Evolutionary conservation across 2,888 invertebrate genomes (phyloP), one percentile per base, ranked within the genome.

Genomic region (Drosophila sordidula): DNA sequence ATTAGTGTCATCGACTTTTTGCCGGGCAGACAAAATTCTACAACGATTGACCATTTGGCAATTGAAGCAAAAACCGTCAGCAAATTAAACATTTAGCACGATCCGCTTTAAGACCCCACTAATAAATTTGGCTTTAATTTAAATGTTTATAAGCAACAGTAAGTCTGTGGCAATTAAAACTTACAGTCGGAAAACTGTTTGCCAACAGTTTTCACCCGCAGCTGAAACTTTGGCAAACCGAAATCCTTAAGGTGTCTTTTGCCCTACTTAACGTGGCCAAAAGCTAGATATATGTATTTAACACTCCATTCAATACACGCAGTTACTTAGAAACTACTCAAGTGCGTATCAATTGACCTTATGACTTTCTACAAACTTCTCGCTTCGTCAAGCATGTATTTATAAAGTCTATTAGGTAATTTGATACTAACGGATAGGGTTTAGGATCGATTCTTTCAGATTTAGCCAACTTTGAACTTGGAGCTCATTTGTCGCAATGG

Each of bases 1-100:
- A 85, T 85, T 89, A 85, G 80, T 87, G 85, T 87, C 84, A 85
- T 73, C 75, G 87, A 70, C 85, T 75, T 61, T 58, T 75, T 56
- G 70, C 55, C 39, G 34, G 14, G 32, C 56, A 25, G 0, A 18
- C 29, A 38, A 32, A 22, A 38, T 78, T 59, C 69, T 45, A 71
- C 55, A 54, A 63, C 57, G 56, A 47, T 57, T 78, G 75, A 61
- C 75, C 81, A 67, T 81, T 87, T 87, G 86, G 69, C 82, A 68
- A 82, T 75, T 81, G 49, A 39, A 18, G 51, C 39, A 39, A 26
- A 38, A 26, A 70, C 25, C 18, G 26, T 42, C 47, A 51, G 14
- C 45, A 50, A 51, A 41, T 59, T 38, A 38, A 38, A 9, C 29
- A 49, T 26, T 45, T 25, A 29, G 29, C 34, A 12, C 14, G 29